A percentile compares a stretch with the other conserved stretches of the same genome.
These are phyloP conservation scores for Cactoblastis cactorum DNA, from an alignment of 2,888 invertebrate genomes.

Conservation along the genomic window DNA sequence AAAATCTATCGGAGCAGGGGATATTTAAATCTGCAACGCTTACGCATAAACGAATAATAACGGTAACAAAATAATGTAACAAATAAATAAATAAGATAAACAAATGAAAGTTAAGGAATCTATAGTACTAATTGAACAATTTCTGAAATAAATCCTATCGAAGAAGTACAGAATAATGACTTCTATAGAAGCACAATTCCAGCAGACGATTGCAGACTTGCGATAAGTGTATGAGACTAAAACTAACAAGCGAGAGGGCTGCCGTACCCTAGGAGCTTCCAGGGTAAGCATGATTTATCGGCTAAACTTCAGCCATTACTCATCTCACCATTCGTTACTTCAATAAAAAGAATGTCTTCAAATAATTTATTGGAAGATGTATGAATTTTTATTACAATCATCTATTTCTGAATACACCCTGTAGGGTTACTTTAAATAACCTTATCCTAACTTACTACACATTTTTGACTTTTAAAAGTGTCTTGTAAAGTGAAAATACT, in stretches of 20 bases:
- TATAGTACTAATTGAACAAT: neutral
- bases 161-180: no score
- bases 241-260: conserved; percentile 59
- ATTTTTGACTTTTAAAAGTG: conserved; percentile 31
- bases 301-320: conserved; percentile 73
- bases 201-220: conserved; percentile 51
- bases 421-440: conserved; percentile 57
- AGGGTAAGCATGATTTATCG: conserved; percentile 71
- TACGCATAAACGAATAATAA: no score
- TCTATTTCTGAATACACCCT: conserved; percentile 67
- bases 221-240: conserved; percentile 55
- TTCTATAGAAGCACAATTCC: conserved; percentile 31
- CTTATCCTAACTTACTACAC: conserved; percentile 34
- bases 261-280: conserved; percentile 63
- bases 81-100: no score
- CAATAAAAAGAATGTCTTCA: conserved; percentile 75
- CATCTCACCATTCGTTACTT: conserved; percentile 77
- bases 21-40: no score
- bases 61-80: no score
- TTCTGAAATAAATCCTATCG: neutral
- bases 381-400: conserved; percentile 66
- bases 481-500: conserved; percentile 16
- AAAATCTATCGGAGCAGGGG: no score
- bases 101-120: no score
- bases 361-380: conserved; percentile 69